phyloP scores from a whole-genome alignment of 2,113 vertebrate species.

The Trematocara nigrifrons region DNA sequence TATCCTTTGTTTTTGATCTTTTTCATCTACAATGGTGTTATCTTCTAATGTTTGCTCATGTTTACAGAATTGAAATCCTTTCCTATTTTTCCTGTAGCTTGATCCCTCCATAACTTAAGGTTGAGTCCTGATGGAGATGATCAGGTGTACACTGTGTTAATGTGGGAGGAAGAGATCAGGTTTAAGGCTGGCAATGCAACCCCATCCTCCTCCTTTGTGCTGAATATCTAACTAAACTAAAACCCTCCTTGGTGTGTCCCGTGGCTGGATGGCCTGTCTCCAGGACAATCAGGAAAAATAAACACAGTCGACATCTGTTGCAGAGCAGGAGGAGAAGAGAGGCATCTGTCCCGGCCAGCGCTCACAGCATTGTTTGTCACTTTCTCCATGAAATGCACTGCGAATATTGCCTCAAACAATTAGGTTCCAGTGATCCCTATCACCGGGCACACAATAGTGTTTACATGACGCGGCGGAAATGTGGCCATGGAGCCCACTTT shows the following conservation, averaged over 20 bases:
- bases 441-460: slow-evolving; percentile 72
- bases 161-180: background rate
- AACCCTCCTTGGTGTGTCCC: background rate
- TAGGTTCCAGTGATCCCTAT: slow-evolving; percentile 71
- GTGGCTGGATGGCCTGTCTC: background rate
- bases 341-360: slow-evolving; percentile 25
- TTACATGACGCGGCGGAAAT: slow-evolving; percentile 69
- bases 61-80: background rate
- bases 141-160: background rate
- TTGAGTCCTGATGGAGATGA: background rate
- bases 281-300: slow-evolving; percentile 36
- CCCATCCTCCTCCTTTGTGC: background rate
- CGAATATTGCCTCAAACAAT: slow-evolving; percentile 74
- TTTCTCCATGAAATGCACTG: slow-evolving; percentile 70
- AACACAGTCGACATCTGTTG: slow-evolving; percentile 31
- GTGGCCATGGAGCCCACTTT: slow-evolving; percentile 63
- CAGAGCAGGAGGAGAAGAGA: slow-evolving; percentile 5
- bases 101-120: background rate
- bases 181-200: background rate
- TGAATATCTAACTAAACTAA: background rate
- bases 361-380: slow-evolving; percentile 69
- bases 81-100: background rate
- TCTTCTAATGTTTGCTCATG: background rate
- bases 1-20: background rate
- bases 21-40: background rate